Conservation (phyloP, 2,888 invertebrate genomes). For the Actias luna region DNA sequence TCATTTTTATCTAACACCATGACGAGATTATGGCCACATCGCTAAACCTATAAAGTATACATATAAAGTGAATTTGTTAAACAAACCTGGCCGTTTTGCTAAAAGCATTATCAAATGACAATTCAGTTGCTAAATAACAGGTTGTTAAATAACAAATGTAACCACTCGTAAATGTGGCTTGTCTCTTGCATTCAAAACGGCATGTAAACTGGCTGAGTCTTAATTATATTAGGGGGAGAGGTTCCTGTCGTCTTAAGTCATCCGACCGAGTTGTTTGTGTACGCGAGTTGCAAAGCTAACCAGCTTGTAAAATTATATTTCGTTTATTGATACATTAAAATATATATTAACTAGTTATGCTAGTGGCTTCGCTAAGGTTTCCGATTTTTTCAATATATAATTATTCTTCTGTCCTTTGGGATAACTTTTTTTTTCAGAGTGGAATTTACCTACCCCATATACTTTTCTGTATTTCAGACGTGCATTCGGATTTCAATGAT, state of each 20-base stretch:
- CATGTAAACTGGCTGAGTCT: conserved; percentile 58
- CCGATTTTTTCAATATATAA: too few relatives aligned
- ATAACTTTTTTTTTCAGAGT: too few relatives aligned
- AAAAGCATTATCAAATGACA: background rate
- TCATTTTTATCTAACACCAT: too few relatives aligned
- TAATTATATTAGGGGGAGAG: conserved; percentile 57
- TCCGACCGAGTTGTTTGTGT: conserved; percentile 28
- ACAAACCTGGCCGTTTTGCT: background rate
- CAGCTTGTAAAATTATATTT: conserved; percentile 12
- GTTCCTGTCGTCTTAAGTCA: conserved; percentile 38
- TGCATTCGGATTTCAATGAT: too few relatives aligned
- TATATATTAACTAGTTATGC: conserved; percentile 1
- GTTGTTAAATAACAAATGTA: conserved; percentile 22
- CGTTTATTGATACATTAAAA: background rate
- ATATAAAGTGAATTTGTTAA: background rate
- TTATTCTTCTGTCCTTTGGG: too few relatives aligned
- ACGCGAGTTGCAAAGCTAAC: conserved; percentile 1
- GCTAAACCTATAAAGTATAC: background rate
- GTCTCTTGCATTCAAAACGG: conserved; percentile 40
- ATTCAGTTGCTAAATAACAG: conserved; percentile 3
- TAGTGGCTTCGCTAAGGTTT: too few relatives aligned
- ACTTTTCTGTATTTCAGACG: too few relatives aligned
- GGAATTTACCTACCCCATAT: too few relatives aligned
- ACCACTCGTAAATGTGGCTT: conserved; percentile 28
- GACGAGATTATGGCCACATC: too few relatives aligned